Evolutionary conservation across 1,140 invertebrate genomes (phyloP), one percentile per base, ranked within the genome.

Genomic region (Trichonephila clavipes): DNA sequence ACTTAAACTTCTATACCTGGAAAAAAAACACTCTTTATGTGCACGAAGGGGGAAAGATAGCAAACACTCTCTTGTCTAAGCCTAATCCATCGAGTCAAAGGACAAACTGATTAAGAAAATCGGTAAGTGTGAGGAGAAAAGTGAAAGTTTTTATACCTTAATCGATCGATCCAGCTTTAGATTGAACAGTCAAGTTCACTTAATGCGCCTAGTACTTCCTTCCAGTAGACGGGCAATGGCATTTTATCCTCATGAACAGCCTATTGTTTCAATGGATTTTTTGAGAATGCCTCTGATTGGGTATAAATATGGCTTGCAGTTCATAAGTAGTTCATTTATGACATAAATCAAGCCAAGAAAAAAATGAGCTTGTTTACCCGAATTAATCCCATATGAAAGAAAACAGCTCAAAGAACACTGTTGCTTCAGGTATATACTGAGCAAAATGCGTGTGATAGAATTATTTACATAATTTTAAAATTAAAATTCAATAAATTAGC

Each of bases 101-200:
- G 72, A 77, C 72, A 77, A 77, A 40, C 34, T 77, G 28, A 77
- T 77, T 77, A 77, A 77, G 72, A 77, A 77, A 40, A 28, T 40
- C 72, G 28, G 72, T 19, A 77, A 18, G 72, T 77, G 72, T 34
- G 28, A 77, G 28, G 28, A 12, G 72, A 77, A 77, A 77, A 40
- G 28, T 77, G 72, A 77, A 77, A 77, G 72, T 28, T 34, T 77
- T 34, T 28, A 77, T 28, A 77, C 28, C 69, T 77, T 18, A 77
- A 77, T 77, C 72, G 72, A 77, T 77, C 72, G 72, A 77, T 77
- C 34, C 72, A 24, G 72, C 72, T 77, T 77, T 28, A 28, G 40
- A 77, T 77, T 34, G 28, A 12, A 28, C 24, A 69, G 66, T 69
- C 66, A 69, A 69, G 21, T 69, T 69, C 66, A 69, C 66, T 69